Percentiles rank a stretch among this genome's conserved stretches.
Evolutionary conservation across 2,113 vertebrate species (phyloP).

Genomic region (Rhodinocichla rosea): DNA sequence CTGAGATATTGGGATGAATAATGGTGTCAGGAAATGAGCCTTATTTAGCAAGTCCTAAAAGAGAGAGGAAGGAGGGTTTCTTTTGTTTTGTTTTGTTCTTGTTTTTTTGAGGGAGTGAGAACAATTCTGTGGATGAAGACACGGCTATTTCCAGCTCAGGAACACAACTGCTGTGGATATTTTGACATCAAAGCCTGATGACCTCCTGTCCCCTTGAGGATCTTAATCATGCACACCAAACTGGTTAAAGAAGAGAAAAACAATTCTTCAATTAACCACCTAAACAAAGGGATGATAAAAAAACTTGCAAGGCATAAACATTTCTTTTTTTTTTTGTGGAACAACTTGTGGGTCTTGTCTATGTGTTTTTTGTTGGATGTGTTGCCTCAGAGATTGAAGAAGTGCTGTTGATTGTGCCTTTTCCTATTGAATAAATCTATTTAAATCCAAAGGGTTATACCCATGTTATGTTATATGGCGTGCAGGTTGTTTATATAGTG

Average conservation of each 20-base stretch:
- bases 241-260: not conserved
- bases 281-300: not conserved
- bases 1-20: not conserved
- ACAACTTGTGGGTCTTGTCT: not conserved
- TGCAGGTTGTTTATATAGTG: not conserved
- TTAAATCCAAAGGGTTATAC: not conserved
- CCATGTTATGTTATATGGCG: accelerated
- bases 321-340: not conserved
- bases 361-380: not conserved
- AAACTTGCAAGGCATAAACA: not conserved
- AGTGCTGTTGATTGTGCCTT: not conserved
- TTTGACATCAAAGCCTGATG: not conserved
- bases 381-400: not conserved
- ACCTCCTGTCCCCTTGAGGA: not conserved
- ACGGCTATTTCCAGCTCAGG: not conserved
- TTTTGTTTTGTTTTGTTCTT: not conserved
- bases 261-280: not conserved
- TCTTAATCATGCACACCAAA: not conserved
- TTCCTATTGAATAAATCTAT: not conserved
- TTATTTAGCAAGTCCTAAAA: not conserved
- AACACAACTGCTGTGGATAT: not conserved
- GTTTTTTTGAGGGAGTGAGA: not conserved
- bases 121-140: not conserved
- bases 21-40: not conserved
- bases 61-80: not conserved